Conservation (phyloP, 2,797 vertebrate species). For the Gouania willdenowi region DNA sequence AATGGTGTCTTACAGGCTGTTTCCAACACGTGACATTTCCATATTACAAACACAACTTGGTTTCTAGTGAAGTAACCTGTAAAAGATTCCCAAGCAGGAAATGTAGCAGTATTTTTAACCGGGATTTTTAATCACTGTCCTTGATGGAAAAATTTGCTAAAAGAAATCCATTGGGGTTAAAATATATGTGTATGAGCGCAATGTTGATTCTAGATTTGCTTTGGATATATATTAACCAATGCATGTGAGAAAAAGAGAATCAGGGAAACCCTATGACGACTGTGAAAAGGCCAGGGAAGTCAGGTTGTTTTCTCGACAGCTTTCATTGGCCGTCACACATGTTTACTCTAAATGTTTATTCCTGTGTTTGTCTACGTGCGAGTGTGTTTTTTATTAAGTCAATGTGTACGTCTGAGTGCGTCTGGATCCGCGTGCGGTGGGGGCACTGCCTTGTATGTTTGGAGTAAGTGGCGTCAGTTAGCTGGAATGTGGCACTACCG, state of each 20-base stretch:
- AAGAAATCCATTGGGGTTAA: too few species aligned
- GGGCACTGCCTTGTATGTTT: constrained; percentile 66
- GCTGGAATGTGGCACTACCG: constrained; percentile 81
- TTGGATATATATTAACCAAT: too few species aligned
- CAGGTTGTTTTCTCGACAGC: constrained; percentile 62
- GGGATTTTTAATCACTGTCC: too few species aligned
- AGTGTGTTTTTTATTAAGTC: constrained; percentile 54
- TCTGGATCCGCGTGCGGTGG: constrained; percentile 44
- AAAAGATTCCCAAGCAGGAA: not conserved
- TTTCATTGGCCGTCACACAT: constrained; percentile 66
- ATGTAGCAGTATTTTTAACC: too few species aligned
- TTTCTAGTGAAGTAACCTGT: constrained; percentile 3
- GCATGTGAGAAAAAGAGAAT: constrained; percentile 39
- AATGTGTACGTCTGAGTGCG: constrained; percentile 48
- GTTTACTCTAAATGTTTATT: constrained; percentile 62
- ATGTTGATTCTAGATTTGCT: too few species aligned
- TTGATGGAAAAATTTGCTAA: too few species aligned
- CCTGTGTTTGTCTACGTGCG: constrained; percentile 49
- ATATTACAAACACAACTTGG: constrained; percentile 5
- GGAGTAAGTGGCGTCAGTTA: constrained; percentile 77
- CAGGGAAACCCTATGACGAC: constrained; percentile 35
- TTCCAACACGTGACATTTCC: constrained; percentile 21
- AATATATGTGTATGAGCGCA: too few species aligned
- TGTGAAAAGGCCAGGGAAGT: constrained; percentile 51
- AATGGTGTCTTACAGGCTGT: constrained; percentile 16